Base-by-base conservation (phyloP, 2,797 vertebrate genomes). In the Smutsia temminckii region DNA sequence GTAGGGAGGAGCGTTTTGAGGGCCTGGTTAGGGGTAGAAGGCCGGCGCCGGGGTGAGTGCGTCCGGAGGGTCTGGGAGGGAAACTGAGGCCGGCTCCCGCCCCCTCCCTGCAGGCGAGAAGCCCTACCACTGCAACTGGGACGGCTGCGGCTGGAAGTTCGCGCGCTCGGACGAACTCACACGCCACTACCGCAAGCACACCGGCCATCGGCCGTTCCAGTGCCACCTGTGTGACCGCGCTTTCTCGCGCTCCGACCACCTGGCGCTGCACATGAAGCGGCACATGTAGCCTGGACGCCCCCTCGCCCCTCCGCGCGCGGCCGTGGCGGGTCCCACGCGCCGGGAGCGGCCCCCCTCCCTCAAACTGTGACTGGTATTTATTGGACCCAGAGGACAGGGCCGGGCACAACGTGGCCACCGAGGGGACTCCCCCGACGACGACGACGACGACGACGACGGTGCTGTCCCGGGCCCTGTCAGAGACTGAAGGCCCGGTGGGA, bases 91-190 rank as follows among this genome's bases (percentile, higher is more conserved):
- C 83, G 20, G 0, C 59, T 46, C 6, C 81, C 3, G 0, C n/a
- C 81, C 89, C 14, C 53, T 72, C 88, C 68, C 90, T 0, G 61
- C 98, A 99, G 99, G 99, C 94, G 99, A 99, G 88, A 99, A 99
- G 98, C 99, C 99, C 0, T 99, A 99, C 94, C 99, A 99, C 97
- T 99, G 99, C 98, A 99, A 99, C 95, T 99, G 99, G 99, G 99
- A 99, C 4, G 99, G 99, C 72, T 99, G 99, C 42, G 99, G 99
- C 51, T 99, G 99, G 99, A 99, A 99, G 98, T 99, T 99, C 23
- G 99, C 99, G 0, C 99, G 99, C 40, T 99, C 99, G 0, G 99
- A 99, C 2, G 99, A 99, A 81, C 98, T 99, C 46, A 99, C 99
- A 4, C 99, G 99, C 14, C 99, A 99, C 97, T 99, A 99, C 96